Base-by-base conservation (phyloP, 2,888 invertebrate genomes). In the Caenorhabditis zanzibari region DNA sequence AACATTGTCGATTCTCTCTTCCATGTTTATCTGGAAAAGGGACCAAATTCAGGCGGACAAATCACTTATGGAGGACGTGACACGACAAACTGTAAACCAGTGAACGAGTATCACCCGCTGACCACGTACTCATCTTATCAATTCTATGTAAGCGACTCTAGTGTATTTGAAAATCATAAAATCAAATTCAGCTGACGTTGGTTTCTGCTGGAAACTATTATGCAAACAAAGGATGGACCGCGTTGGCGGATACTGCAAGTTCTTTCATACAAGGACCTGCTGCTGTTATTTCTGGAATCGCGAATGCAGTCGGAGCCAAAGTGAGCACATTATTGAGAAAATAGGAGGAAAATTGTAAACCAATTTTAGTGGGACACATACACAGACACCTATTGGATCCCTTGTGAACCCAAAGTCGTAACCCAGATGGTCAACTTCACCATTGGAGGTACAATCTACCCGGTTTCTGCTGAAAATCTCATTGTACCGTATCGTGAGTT, bases 211-310 rank as follows among this genome's bases (percentile, higher is more conserved):
- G 66, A 49, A 52, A 49, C 5, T 66, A 66, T 32, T 66, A 49
- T 14, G 49, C 66, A 14, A 66, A 35, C 28, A 66, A 49, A 22
- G 66, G 66, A 49, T 66, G 66, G 66, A 66, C 66, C 44, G 66
- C 66, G 1, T 22, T 66, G 35, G 47, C 66, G 19, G 66, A 66
- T 35, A 66, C 66, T 0, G 66, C 66, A 0, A 84, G 79, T 10
- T 84, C 85, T 2, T 58, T 85, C 58, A 81, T 85, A 56, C 71
- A 66, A 56, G 85, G 69, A 52, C 84, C 84, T 6, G 68, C 72
- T 52, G 80, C 56, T 28, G 59, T 83, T 14, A 68, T 75, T 14
- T 69, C 73, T 35, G 41, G 54, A 26, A 74, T 83, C 24, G 83
- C 80, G 16, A 32, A 74, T 19, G 80, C 81, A 61, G 35, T 75